Evolutionary conservation across 2,113 vertebrate genomes (phyloP), one percentile per base, ranked within the genome.

Genomic region (Pimephales promelas): DNA sequence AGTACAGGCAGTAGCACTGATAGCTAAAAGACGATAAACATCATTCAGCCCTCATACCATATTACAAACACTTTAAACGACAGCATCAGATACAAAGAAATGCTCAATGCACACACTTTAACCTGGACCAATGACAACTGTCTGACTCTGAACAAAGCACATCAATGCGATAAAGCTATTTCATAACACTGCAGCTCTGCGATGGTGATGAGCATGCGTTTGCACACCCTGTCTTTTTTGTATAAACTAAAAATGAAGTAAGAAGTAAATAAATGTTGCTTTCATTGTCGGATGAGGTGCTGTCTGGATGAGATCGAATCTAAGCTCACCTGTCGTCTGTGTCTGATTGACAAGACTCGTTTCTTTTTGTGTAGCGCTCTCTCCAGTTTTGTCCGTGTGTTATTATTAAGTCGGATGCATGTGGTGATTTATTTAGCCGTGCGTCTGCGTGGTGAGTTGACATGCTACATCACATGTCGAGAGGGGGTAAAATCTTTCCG

Each of bases 291-390:
- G 59, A 10, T 49, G 22, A 78, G 56, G 20, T 77, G 28, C 13
- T 3, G 28, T 80, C 26, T 31, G 64, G 11, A 70, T 70, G 31
- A 54, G 47, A 68, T 68, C 61, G 59, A 10, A 79, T 2, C 20
- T 45, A 61, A 10, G 79, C 92, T 92, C 86, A 94, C 92, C 85
- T 89, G 89, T 84, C 89, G 88, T 88, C 88, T 88, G 85, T 87
- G 89, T 90, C 80, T 85, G 73, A 89, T 13, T 83, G 92, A 92
- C 91, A 90, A 88, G 90, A 56, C 79, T 20, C 86, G 83, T 84
- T 84, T 89, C 82, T 87, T 91, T 57, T 78, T 88, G 0, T 87
- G 88, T 20, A 73, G 73, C n/a, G 81, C 31, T 88, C 88, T 92
- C 79, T 90, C 91, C 92, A 93, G 90, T 70, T 90, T 92, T 86